Conservation (phyloP, 2,888 invertebrate species). For the Caenorhabditis plicata region DNA sequence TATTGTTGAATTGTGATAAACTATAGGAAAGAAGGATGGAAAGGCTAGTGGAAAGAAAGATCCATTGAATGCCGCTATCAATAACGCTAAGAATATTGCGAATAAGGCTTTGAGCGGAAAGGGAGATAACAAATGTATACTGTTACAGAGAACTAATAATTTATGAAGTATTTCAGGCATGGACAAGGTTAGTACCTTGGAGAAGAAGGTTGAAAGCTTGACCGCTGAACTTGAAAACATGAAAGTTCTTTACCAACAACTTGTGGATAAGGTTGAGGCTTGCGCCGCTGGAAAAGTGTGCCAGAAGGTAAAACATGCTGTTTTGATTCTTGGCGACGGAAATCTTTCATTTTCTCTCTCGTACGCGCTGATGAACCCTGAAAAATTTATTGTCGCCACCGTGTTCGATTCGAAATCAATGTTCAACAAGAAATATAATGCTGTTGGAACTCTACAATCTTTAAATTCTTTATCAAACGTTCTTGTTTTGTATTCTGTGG, state of each 20-base stretch:
- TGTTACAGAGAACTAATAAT: no score
- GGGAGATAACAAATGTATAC: no score
- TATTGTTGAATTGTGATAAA: no score
- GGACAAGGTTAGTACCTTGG: no score
- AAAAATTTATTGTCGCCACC: conserved; percentile 26
- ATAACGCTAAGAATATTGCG: conserved; percentile 30
- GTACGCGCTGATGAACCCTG: conserved; percentile 12
- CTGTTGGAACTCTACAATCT: conserved; percentile 11
- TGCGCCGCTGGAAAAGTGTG: no score
- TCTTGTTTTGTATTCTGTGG: conserved; percentile 28
- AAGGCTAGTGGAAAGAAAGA: conserved; percentile 9
- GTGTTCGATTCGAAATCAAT: conserved; percentile 37
- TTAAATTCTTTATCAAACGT: conserved; percentile 26
- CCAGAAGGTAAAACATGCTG: no score
- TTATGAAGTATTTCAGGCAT: not conserved
- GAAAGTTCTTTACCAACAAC: no score
- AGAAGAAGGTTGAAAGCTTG: conserved; percentile 35
- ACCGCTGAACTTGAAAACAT: no score
- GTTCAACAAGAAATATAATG: conserved; percentile 32
- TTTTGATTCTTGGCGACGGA: conserved; percentile 47
- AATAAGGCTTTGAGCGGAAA: conserved; percentile 26
- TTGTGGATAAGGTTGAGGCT: no score
- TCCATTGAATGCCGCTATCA: conserved; percentile 26
- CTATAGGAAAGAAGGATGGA: no score
- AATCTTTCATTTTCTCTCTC: conserved; percentile 46